Conservation (phyloP, 2,888 invertebrate species). For the Schizotus pectinicornis region DNA sequence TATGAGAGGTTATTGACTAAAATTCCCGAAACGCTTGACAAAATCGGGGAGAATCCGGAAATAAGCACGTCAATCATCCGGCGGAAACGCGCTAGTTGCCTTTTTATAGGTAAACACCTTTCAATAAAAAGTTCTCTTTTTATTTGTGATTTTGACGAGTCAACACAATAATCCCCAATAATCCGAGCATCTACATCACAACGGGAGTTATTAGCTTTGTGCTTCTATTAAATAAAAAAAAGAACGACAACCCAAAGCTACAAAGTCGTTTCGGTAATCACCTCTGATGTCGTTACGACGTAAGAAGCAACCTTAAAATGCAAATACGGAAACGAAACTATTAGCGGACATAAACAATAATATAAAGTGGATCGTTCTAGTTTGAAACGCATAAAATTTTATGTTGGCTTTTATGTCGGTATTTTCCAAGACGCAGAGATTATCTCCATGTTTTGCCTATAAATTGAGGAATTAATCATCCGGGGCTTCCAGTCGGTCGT, state of each 20-base stretch:
- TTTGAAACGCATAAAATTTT: conserved; percentile 19
- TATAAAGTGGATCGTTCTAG: conserved; percentile 19
- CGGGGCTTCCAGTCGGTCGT: not conserved
- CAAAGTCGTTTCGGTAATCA: too few relatives aligned
- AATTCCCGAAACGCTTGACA: not conserved
- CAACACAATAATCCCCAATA: not conserved
- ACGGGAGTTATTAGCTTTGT: too few relatives aligned
- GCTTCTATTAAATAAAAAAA: not conserved
- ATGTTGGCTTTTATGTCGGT: conserved; percentile 16
- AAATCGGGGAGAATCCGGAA: conserved; percentile 5
- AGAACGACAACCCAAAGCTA: too few relatives aligned
- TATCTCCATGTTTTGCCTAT: conserved; percentile 22
- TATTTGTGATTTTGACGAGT: not conserved
- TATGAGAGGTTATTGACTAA: too few relatives aligned
- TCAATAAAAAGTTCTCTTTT: conserved; percentile 11
- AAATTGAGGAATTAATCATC: conserved; percentile 18
- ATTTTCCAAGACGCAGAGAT: conserved; percentile 10
- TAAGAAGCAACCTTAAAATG: not conserved
- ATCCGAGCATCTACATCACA: too few relatives aligned
- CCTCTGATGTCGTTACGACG: not conserved
- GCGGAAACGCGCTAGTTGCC: conserved; percentile 10
- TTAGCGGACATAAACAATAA: conserved; percentile 15
- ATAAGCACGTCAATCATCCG: conserved; percentile 11
- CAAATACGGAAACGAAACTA: conserved; percentile 13
- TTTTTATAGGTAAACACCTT: conserved; percentile 13